Conservation (phyloP, 2,888 invertebrate species). For the Agapostemon virescens region DNA sequence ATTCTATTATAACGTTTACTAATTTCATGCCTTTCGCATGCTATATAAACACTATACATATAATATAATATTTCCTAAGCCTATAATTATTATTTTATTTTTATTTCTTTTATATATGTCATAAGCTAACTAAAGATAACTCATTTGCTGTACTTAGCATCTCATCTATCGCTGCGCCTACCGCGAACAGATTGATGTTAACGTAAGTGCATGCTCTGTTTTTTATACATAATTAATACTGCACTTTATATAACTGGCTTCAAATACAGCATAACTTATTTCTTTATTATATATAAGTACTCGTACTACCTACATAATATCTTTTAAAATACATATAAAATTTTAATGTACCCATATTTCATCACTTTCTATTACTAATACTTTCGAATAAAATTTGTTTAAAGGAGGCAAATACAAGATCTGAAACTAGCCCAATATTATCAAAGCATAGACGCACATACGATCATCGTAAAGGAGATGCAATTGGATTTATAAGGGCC, state of each 20-base stretch:
- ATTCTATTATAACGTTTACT: conserved; percentile 14
- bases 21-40: conserved; percentile 21
- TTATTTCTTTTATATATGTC: conserved; percentile 38
- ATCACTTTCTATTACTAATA: background rate
- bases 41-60: conserved; percentile 20
- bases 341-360: background rate
- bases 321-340: conserved; percentile 11
- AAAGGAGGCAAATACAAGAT: conserved; percentile 70
- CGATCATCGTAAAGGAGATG: conserved; percentile 79
- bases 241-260: conserved; percentile 36
- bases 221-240: conserved; percentile 47
- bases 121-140: conserved; percentile 66
- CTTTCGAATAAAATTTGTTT: conserved; percentile 39
- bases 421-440: conserved; percentile 79
- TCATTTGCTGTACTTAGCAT: conserved; percentile 76
- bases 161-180: conserved; percentile 76
- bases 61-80: conserved; percentile 6
- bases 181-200: conserved; percentile 73
- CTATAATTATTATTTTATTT: conserved; percentile 22
- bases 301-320: background rate
- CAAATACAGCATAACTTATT: conserved; percentile 32
- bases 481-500: conserved; percentile 90
- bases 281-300: conserved; percentile 10
- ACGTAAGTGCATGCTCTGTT: conserved; percentile 78
- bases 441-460: conserved; percentile 67